These are phyloP conservation scores for Sebastes dallii DNA, from an alignment of 2,797 vertebrate genomes.

Conservation along the genomic window DNA sequence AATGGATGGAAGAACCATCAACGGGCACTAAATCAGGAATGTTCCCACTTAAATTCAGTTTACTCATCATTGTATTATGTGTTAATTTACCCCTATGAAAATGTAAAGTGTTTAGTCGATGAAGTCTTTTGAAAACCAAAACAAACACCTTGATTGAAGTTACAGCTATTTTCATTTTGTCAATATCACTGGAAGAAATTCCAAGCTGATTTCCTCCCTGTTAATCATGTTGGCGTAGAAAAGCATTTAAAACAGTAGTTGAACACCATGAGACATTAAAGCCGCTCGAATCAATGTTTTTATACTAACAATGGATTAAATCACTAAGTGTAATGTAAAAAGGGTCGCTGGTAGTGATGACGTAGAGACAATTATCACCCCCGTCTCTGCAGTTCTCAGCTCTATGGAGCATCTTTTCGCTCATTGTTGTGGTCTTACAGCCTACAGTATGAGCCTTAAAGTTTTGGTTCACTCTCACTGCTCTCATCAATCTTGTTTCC, in stretches of 20 bases:
- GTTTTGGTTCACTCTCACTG: neutral
- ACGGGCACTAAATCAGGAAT: neutral
- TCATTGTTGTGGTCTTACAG: neutral
- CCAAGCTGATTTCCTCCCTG: neutral
- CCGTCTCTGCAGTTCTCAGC: neutral
- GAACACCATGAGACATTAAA: neutral
- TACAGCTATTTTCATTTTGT: neutral
- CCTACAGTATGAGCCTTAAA: too few species aligned
- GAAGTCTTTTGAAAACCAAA: neutral
- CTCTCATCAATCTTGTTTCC: neutral
- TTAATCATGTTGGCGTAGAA: neutral
- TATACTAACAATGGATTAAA: neutral
- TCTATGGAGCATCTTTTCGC: neutral
- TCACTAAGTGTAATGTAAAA: neutral
- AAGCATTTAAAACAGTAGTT: neutral
- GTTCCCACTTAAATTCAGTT: neutral
- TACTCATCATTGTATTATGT: neutral
- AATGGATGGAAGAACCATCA: neutral
- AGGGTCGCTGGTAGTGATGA: neutral
- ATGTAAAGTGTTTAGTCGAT: neutral
- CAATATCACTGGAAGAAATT: neutral
- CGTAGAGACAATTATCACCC: neutral
- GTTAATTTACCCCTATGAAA: neutral
- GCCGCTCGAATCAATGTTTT: neutral
- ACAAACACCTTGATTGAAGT: neutral